Evolutionary conservation across 2,113 vertebrate species (phyloP), one percentile per base, ranked within the genome.

Genomic region (Saguinus imperator): DNA sequence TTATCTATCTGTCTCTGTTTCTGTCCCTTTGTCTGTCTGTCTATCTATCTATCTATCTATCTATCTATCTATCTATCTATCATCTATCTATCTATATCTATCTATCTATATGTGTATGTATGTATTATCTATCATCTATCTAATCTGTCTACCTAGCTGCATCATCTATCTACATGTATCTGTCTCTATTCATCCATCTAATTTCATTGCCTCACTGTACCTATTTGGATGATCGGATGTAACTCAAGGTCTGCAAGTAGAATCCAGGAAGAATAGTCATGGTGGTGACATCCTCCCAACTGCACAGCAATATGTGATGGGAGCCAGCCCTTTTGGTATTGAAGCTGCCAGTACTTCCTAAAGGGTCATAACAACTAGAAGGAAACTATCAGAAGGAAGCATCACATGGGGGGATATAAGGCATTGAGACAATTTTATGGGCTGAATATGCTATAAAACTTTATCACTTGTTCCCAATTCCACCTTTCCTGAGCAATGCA

Each of bases 381-480:
- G 35, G 17, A 83, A 92, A 73, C 66, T 58, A 12, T 61, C n/a
- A 88, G 37, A 91, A 52, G 14, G 13, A 2, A 89, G 61, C 13
- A 72, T 35, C 27, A 84, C 83, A 87, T 72, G 79, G 45, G 72
- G n/a, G 93, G 29, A 93, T 82, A 89, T 73, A 58, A 76, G 35
- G 37, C 77, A 86, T 58, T 89, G 48, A 73, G 37, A 57, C 48
- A 84, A 73, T 85, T 93, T 96, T 82, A 82, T 94, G 52, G 43
- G 20, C 2, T 93, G 20, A 32, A 35, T 64, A 68, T 85, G 45
- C 61, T 82, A 64, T 85, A 92, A 95, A 92, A 87, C 25, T 96
- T 94, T 85, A 29, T 93, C 40, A 50, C 27, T 79, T 79, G 95
- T 94, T 58, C 20, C 57, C 90, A 73, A 92, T 89, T 93, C 70